Evolutionary conservation across 1,140 invertebrate species (phyloP), one percentile per base, ranked within the genome.

Genomic region (Mesaphorura yosii): DNA sequence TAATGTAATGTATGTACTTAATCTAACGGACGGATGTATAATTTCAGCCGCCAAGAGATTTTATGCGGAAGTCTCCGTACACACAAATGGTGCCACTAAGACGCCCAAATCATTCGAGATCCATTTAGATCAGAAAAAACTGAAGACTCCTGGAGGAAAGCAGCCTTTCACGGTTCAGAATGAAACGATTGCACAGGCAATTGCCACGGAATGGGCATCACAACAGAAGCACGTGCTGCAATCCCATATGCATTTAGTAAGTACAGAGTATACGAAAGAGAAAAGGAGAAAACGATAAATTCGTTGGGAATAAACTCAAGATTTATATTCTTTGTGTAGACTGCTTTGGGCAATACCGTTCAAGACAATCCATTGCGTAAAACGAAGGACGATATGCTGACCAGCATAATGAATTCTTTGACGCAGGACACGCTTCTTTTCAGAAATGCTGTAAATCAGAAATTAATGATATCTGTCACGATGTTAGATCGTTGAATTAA

Each of bases 141-240:
- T 94, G 7, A 90, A 90, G 72, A 94, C 91, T 27, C 90, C 89
- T 0, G 77, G 78, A 64, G n/a, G n/a, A n/a, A 88, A 88, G 4
- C 75, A 78, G 51, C 10, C n/a, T 34, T 83, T 94, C 62, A 73
- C 76, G 63, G 80, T 94, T 1, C 75, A 80, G 25, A 90, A 78
- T 70, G 86, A 95, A 72, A 77, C 81, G n/a, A 69, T 98, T 29
- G 92, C 92, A 15, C 72, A 93, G 50, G 88, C 87, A 15, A 78
- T 97, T 34, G 88, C 89, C 3, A 77, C 82, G 42, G 92, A 97
- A 76, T 97, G 92, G 86, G 80, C 88, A 64, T 71, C 79, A n/a
- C 90, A 96, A 67, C 78, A 80, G 55, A 76, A 84, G 31, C 73
- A 73, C 51, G 86, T 97, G 51, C 70, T 82, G 51, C 79, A 79